Base-by-base conservation (phyloP, 2,113 vertebrate genomes). In the Colinus virginianus region DNA sequence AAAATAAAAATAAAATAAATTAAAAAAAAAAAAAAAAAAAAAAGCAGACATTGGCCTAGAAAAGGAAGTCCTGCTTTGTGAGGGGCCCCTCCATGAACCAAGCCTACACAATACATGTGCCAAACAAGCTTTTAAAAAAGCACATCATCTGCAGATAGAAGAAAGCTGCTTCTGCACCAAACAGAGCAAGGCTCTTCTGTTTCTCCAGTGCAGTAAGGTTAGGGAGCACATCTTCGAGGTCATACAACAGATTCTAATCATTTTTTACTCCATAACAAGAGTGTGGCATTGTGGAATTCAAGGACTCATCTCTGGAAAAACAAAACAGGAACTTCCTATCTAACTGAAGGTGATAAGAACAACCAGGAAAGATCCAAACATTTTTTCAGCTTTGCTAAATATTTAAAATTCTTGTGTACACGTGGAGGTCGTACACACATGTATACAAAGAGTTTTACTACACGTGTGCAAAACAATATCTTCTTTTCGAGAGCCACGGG, bases 141-240 rank as follows among this genome's bases (percentile, higher is more conserved):
- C 42, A 64, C 79, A 69, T 43, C 38, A 28, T 4, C 14, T 49
- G 53, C 61, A 85, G 62, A 72, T 2, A 77, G 14, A 48, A 38
- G 48, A 46, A 69, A 85, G 49, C 16, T 70, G 42, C 8, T 90
- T 74, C 48, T 68, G 64, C 83, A 86, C 51, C 45, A 67, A 75
- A 49, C 12, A 72, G 28, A 61, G 55, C 59, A 68, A 78, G 7
- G 19, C 40, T 40, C 49, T 46, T 84, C 84, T 77, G 34, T 63
- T 88, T 13, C 72, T 51, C 48, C 25, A 68, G 19, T 40, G 51
- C 84, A 88, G 28, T 26, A 87, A 78, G 66, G 81, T 71, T 78
- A 87, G 12, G 21, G 30, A 78, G 62, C 42, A 88, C 38, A 71
- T 91, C 61, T 36, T 49, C 48, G 21, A 36, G 51, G 72, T 83